These are phyloP conservation scores for Dromiciops gliroides DNA, from an alignment of 2,113 vertebrate genomes.

Conservation along the genomic window DNA sequence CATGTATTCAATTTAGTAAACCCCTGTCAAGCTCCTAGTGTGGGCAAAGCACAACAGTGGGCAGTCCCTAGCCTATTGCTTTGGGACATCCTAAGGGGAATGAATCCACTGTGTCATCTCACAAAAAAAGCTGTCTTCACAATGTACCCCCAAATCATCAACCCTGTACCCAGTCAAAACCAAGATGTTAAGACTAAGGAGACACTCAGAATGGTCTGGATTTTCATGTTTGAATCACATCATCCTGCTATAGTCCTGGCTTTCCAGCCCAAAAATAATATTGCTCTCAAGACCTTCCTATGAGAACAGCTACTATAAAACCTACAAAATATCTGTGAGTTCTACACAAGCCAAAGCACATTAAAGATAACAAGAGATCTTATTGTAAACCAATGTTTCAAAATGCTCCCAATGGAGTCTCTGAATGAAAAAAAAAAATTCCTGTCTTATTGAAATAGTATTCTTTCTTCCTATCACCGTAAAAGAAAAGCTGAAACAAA, in stretches of 20 bases:
- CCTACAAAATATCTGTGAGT: background rate
- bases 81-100: background rate
- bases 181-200: background rate
- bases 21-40: background rate
- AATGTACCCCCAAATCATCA: background rate
- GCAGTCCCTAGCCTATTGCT: background rate
- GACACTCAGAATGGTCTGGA: background rate
- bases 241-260: background rate
- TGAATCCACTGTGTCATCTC: background rate
- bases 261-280: background rate
- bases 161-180: background rate
- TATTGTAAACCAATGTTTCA: conserved; percentile 7
- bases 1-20: background rate
- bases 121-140: background rate
- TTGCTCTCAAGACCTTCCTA: background rate
- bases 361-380: background rate
- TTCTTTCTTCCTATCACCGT: conserved; percentile 48
- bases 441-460: conserved; percentile 50
- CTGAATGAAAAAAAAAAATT: conserved; percentile 59
- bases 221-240: background rate
- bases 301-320: background rate
- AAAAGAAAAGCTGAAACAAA: conserved; percentile 58
- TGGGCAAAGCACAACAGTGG: background rate
- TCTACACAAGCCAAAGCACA: background rate
- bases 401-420: conserved; percentile 57